phyloP scores from a whole-genome alignment of 2,888 invertebrate species.

The Campopleginae sp. region DNA sequence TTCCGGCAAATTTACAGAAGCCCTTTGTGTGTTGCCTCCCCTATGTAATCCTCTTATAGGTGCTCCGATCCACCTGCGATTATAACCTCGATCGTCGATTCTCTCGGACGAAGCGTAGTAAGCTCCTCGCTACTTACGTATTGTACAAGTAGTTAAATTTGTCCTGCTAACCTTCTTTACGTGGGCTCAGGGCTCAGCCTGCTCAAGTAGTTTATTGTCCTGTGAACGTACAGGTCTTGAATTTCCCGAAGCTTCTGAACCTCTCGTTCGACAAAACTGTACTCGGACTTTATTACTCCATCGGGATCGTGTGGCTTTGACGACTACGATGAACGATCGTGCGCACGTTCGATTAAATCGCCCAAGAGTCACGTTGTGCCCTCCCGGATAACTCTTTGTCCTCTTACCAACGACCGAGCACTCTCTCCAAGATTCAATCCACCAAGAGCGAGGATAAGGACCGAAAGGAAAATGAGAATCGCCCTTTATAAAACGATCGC shows the following conservation, averaged over 20 bases:
- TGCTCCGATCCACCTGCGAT: slow-evolving; percentile 65
- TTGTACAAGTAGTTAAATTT: slow-evolving; percentile 17
- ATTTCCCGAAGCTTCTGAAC: slow-evolving; percentile 41
- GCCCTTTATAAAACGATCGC: slow-evolving; percentile 25
- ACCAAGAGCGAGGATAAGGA: slow-evolving; percentile 7
- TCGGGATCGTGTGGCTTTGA: slow-evolving; percentile 45
- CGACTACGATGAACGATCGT: slow-evolving; percentile 16
- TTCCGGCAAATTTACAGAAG: slow-evolving; percentile 57
- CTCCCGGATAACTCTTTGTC: slow-evolving; percentile 41
- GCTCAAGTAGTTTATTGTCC: slow-evolving; percentile 30
- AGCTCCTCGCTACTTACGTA: slow-evolving; percentile 28
- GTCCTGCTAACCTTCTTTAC: slow-evolving; percentile 29
- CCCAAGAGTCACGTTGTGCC: slow-evolving; percentile 6
- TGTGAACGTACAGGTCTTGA: slow-evolving; percentile 47
- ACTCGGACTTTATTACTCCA: slow-evolving; percentile 55
- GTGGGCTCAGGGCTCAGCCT: slow-evolving; percentile 21
- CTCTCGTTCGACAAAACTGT: slow-evolving; percentile 19
- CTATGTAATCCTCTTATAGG: slow-evolving; percentile 67
- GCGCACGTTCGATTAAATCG: slow-evolving; percentile 54
- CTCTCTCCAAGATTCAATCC: slow-evolving; percentile 18
- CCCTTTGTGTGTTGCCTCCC: slow-evolving; percentile 45
- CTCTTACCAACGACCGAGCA: slow-evolving; percentile 13
- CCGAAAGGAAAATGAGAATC: slow-evolving; percentile 8
- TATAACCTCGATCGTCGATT: slow-evolving; percentile 56
- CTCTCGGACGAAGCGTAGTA: slow-evolving; percentile 50